phyloP scores from a whole-genome alignment of 37 sponge, comb jelly and placozoan species.

The Mnemiopsis leidyi region DNA sequence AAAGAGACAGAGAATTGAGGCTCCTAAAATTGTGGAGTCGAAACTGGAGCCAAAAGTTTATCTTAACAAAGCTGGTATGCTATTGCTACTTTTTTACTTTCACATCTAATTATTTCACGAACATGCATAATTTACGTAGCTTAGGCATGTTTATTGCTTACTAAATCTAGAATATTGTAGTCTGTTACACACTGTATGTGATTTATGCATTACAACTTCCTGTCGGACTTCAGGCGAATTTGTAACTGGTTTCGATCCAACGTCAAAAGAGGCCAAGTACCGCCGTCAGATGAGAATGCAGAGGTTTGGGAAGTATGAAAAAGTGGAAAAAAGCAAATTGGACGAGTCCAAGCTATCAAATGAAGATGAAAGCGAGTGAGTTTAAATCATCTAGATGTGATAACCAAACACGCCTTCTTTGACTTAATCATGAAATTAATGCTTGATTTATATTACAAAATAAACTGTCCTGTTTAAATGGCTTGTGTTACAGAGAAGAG shows the following conservation, averaged over 20 bases:
- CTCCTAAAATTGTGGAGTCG: slow-evolving; percentile 1
- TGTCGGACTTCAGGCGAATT: slow-evolving; percentile 56
- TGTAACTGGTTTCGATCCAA: slow-evolving; percentile 43
- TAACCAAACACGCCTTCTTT: no score
- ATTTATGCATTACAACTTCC: no score
- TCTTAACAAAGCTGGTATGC: slow-evolving; percentile 49
- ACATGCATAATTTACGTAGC: no score
- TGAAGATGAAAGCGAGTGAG: not conserved
- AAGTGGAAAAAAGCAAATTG: slow-evolving; percentile 41
- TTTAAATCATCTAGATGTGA: no score
- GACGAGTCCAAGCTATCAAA: slow-evolving; percentile 16
- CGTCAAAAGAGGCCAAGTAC: slow-evolving; percentile 41
- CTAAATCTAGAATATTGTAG: not conserved
- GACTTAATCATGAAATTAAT: no score
- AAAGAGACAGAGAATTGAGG: slow-evolving; percentile 60
- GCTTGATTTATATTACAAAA: no score
- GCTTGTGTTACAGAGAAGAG: slow-evolving; percentile 32
- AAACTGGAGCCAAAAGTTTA: slow-evolving; percentile 43
- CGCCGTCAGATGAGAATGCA: slow-evolving; percentile 63
- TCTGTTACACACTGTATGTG: no score
- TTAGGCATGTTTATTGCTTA: not conserved
- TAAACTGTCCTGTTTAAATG: no score
- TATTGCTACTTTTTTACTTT: not conserved
- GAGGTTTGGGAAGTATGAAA: slow-evolving; percentile 46
- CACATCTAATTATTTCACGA: no score